Conservation (phyloP, 2,113 vertebrate species). For the Oostethus manadensis region DNA sequence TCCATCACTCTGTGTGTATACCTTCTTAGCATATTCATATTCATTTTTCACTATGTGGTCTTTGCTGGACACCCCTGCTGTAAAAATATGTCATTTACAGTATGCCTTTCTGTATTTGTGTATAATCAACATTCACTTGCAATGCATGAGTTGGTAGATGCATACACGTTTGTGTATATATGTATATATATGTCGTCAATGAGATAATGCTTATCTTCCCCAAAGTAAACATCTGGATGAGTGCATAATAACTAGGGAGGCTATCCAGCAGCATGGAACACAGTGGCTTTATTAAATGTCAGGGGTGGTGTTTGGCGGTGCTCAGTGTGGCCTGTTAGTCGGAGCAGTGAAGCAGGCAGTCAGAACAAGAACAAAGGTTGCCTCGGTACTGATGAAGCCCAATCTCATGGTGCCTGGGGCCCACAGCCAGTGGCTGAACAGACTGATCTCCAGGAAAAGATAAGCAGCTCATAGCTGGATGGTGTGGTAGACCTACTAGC, state of each 20-base stretch:
- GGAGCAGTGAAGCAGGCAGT: slow-evolving; percentile 4
- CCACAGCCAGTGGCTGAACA: background rate
- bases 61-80: too few species aligned
- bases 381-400: background rate
- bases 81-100: too few species aligned
- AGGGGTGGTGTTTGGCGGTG: background rate
- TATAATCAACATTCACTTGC: too few species aligned
- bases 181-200: too few species aligned
- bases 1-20: too few species aligned
- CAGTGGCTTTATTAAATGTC: background rate
- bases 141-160: too few species aligned
- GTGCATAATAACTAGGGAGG: background rate
- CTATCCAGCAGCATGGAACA: background rate
- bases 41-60: too few species aligned
- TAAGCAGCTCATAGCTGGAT: background rate
- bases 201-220: too few species aligned
- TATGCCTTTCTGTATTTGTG: too few species aligned
- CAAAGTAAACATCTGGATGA: too few species aligned
- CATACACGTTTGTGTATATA: too few species aligned
- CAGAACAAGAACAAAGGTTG: slow-evolving; percentile 9
- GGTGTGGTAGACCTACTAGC: background rate
- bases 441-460: slow-evolving; percentile 1
- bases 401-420: background rate
- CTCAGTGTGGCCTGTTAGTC: background rate
- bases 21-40: too few species aligned